These are phyloP conservation scores for Campoletis raptor DNA, from an alignment of 2,888 invertebrate genomes.

Conservation along the genomic window DNA sequence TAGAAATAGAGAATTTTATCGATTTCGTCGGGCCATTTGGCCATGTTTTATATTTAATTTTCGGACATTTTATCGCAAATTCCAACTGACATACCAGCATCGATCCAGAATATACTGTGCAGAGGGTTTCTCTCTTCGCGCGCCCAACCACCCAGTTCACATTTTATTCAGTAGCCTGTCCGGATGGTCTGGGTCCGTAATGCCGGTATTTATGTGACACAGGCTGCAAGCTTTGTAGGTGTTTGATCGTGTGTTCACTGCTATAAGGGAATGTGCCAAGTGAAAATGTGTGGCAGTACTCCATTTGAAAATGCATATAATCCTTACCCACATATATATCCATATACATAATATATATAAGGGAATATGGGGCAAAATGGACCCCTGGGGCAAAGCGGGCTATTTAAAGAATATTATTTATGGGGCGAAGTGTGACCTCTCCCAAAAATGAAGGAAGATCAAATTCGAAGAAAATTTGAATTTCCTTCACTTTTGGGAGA, in stretches of 20 bases:
- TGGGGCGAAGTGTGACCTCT: too few species aligned
- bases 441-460: too few species aligned
- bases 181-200: constrained; percentile 50
- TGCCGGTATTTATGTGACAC: constrained; percentile 54
- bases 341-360: background rate
- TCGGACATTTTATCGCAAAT: constrained; percentile 64
- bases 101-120: constrained; percentile 57
- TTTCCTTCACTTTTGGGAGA: too few species aligned
- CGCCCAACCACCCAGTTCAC: constrained; percentile 48
- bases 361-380: too few species aligned
- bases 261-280: constrained; percentile 17
- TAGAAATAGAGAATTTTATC: constrained; percentile 69
- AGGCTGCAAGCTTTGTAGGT: constrained; percentile 9
- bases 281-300: constrained; percentile 35
- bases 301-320: constrained; percentile 46
- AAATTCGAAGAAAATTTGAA: too few species aligned
- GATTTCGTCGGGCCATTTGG: constrained; percentile 72
- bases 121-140: background rate
- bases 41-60: constrained; percentile 70
- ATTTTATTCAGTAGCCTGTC: constrained; percentile 65
- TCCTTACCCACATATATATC: background rate
- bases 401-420: too few species aligned
- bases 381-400: too few species aligned
- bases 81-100: constrained; percentile 69
- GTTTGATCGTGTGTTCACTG: constrained; percentile 15